A percentile compares a stretch with the other conserved stretches of the same genome.
Evolutionary conservation across 53 echinoderm and acorn worm species (phyloP).

Genomic region (Echinometra lucunter): DNA sequence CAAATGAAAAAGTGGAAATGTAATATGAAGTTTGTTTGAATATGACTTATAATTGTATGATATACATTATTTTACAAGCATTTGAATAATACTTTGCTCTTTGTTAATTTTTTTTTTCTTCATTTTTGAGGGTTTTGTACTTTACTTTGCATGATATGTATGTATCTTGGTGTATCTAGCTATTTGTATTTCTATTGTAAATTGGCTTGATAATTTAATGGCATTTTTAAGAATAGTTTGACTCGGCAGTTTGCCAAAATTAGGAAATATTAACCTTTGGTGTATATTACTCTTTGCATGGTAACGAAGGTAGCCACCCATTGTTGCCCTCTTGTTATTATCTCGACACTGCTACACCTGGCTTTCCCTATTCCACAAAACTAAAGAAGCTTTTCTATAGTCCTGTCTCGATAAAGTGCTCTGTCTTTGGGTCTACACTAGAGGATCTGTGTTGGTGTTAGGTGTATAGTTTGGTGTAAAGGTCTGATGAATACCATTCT

Average conservation of each 20-base stretch:
- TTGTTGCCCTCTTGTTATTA: background rate
- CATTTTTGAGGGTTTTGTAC: conserved; percentile 55
- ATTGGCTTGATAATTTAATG: conserved; percentile 64
- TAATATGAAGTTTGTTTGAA: conserved; percentile 61
- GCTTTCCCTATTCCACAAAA: background rate
- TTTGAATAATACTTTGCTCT: conserved; percentile 61
- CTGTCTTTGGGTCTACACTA: background rate
- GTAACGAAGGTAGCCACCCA: background rate
- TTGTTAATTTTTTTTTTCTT: conserved; percentile 55
- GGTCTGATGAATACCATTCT: background rate
- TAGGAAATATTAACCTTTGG: background rate
- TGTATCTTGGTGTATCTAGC: conserved; percentile 66
- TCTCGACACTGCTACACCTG: background rate
- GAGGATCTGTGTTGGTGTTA: background rate
- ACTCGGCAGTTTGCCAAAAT: conserved; percentile 15
- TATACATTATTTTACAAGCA: conserved; percentile 67
- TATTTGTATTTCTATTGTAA: conserved; percentile 65
- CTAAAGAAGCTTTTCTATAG: background rate
- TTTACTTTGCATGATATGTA: conserved; percentile 70
- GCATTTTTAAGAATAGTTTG: conserved; percentile 48
- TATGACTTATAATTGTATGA: conserved; percentile 60
- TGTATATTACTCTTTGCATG: conserved; percentile 25
- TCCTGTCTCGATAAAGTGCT: background rate
- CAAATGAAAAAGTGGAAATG: conserved; percentile 48
- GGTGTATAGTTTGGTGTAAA: background rate